These are phyloP conservation scores for Siniperca obscura DNA, from an alignment of 2,797 vertebrate species.

Conservation along the genomic window DNA sequence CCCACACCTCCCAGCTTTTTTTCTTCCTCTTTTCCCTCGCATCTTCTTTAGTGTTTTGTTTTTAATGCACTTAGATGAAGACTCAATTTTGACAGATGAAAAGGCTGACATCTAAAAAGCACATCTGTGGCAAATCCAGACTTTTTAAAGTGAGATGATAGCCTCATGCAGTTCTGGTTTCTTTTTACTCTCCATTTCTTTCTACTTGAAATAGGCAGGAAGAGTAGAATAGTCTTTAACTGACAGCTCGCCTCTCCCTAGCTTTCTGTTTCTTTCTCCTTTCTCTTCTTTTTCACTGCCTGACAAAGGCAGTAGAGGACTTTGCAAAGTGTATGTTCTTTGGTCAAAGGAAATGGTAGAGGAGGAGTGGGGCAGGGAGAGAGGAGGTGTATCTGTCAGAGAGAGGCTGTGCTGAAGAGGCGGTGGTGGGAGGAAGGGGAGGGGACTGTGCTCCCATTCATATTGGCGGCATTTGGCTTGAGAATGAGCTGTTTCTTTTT, in stretches of 20 bases:
- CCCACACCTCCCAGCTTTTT: background rate
- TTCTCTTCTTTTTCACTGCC: constrained; percentile 46
- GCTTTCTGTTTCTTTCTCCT: constrained; percentile 29
- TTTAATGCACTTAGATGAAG: constrained; percentile 1
- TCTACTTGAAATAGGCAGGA: constrained; percentile 1
- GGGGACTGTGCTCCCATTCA: constrained; percentile 75
- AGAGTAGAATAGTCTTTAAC: constrained; percentile 39
- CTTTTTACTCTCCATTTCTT: constrained; percentile 20
- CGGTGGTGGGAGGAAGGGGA: constrained; percentile 65
- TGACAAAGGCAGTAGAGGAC: constrained; percentile 68
- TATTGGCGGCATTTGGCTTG: constrained; percentile 69
- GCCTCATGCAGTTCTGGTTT: constrained; percentile 16
- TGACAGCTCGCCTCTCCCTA: constrained; percentile 36
- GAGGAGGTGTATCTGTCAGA: constrained; percentile 72
- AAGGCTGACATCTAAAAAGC: constrained; percentile 3
- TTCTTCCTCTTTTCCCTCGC: background rate
- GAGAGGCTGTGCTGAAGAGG: constrained; percentile 53
- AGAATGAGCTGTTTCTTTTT: constrained; percentile 61
- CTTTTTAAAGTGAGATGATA: constrained; percentile 23
- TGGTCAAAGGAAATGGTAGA: constrained; percentile 73
- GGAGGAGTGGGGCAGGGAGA: constrained; percentile 61
- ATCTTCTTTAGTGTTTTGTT: background rate
- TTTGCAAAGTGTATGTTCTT: constrained; percentile 61
- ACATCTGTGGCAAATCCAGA: constrained; percentile 8
- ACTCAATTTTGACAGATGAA: constrained; percentile 23